These are phyloP conservation scores for cattle (Bos taurus) DNA, from an alignment of 2,113 vertebrate species.

Conservation along the genomic window ARS-UCD2.0 NC_037338.1:93242501-93243000, in stretches of 20 bases:
- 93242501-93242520: not conserved
- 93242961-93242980: slow-evolving; percentile 89
- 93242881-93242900: not conserved
- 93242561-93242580: not conserved
- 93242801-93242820: no score
- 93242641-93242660: not conserved
- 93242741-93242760: not conserved
- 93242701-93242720: not conserved
- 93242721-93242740: not conserved
- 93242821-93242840: not conserved
- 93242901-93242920: not conserved
- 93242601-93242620: not conserved
- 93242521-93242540: not conserved
- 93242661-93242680: not conserved
- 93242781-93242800: not conserved
- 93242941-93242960: slow-evolving; percentile 92
- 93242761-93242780: not conserved
- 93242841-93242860: not conserved
- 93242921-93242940: slow-evolving; percentile 94
- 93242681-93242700: not conserved
- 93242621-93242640: not conserved
- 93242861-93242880: not conserved
- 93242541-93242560: not conserved
- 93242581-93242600: not conserved
- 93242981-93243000: slow-evolving; percentile 84